A percentile compares a stretch with the other conserved stretches of the same genome.
Conservation (phyloP, 2,797 vertebrate genomes). For the Argyrosomus regius region DNA sequence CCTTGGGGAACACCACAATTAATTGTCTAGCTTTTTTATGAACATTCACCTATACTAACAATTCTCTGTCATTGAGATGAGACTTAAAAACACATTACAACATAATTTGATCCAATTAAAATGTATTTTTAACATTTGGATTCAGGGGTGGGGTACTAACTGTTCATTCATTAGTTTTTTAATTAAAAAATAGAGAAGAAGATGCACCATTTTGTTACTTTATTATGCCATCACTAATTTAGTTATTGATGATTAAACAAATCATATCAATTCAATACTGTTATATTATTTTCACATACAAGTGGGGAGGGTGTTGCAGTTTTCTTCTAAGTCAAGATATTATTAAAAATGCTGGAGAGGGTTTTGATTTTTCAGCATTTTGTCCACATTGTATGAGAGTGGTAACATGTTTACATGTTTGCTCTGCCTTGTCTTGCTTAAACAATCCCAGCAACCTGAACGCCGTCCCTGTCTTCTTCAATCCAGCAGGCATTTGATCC, state of each 20-base stretch:
- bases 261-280: neutral
- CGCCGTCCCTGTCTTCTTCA: slow-evolving; percentile 37
- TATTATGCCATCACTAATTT: too few relatives aligned
- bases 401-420: slow-evolving; percentile 28
- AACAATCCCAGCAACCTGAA: slow-evolving; percentile 5
- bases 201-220: neutral
- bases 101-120: neutral
- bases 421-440: slow-evolving; percentile 8
- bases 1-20: too few relatives aligned
- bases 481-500: slow-evolving; percentile 72
- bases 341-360: too few relatives aligned
- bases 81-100: neutral
- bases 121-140: neutral
- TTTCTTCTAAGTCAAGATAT: neutral
- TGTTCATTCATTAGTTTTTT: neutral
- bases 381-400: neutral
- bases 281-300: neutral
- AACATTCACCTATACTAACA: too few relatives aligned
- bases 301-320: neutral
- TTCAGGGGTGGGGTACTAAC: too few relatives aligned
- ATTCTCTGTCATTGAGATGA: too few relatives aligned
- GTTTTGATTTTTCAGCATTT: neutral
- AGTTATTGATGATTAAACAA: neutral
- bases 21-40: too few relatives aligned
- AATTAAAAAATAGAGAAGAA: too few relatives aligned